Evolutionary conservation across 2,888 invertebrate species (phyloP), one percentile per base, ranked within the genome.

Genomic region (Lasioglossum oenotherae): DNA sequence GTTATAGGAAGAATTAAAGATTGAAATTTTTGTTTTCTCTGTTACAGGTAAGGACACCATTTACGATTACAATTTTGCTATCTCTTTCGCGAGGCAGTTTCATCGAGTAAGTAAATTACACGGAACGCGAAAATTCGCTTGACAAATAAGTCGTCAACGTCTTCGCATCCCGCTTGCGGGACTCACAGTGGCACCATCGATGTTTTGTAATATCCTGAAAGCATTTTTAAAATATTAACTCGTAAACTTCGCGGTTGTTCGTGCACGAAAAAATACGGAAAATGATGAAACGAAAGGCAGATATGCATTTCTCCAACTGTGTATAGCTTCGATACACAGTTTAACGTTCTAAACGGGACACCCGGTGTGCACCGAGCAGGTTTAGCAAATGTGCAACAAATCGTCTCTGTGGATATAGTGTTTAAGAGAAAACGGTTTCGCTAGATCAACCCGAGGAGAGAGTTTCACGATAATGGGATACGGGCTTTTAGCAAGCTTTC

Each of bases 361-460:
- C 53, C 53, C 53, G 53, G 27, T 60, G 27, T 14, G 27, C 14
- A 16, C 14, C 60, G n/a, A 14, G 14, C 35, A 3, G 35, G 35
- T 35, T 44, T 38, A 69, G 41, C 69, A 41, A 69, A 38, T n/a
- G 69, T 35, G 41, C 23, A 69, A 23, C 38, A n/a, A 35, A 69
- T 41, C 69, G n/a, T 69, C 67, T 23, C 35, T 12, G n/a, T 23
- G 38, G 69, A 41, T 41, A 41, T 12, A 35, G 69, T 23, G 38
- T 69, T 69, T 69, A 69, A 69, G 74, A 31, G 31, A 76, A 67
- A 81, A 81, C 10, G 72, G 46, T 71, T 38, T 72, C 8, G 2
- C 16, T 49, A 12, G 49, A 74, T 35, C 67, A 19, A 10, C 31
- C 49, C 44, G 53, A 38, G n/a, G 76, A 19, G 76, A 19, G 16